Evolutionary conservation across 2,797 vertebrate genomes (phyloP).

Genomic region (Lates japonicus): DNA sequence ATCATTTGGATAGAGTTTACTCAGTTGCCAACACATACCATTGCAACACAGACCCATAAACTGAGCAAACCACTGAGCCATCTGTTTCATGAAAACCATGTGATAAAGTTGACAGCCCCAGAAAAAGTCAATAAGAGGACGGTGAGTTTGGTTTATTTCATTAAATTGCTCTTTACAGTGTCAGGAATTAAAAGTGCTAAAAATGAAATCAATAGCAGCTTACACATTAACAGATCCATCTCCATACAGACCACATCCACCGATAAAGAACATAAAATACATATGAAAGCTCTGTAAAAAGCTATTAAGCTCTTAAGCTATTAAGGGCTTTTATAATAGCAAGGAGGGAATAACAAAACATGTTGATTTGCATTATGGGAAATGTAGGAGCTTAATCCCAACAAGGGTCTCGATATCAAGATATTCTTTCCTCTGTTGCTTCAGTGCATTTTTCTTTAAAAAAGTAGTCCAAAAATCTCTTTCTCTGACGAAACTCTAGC

Average conservation of each 20-base stretch:
- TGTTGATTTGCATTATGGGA: neutral
- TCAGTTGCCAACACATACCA: neutral
- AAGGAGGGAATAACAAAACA: neutral
- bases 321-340: neutral
- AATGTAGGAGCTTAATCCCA: neutral
- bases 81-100: neutral
- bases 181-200: neutral
- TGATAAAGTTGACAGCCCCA: neutral
- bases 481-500: neutral
- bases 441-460: neutral
- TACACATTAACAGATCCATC: neutral
- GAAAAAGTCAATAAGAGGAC: too few relatives aligned
- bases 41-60: neutral
- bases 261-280: neutral
- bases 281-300: neutral
- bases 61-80: neutral
- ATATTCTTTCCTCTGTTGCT: neutral
- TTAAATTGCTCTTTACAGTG: too few relatives aligned
- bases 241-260: neutral
- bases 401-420: neutral
- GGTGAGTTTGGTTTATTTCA: too few relatives aligned
- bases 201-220: too few relatives aligned
- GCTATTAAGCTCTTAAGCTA: neutral
- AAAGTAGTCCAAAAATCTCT: neutral
- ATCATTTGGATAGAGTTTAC: too few relatives aligned